Percentiles rank a stretch among this genome's conserved stretches.
Evolutionary conservation across 2,113 vertebrate genomes (phyloP).

Genomic region (Pteropus alecto): DNA sequence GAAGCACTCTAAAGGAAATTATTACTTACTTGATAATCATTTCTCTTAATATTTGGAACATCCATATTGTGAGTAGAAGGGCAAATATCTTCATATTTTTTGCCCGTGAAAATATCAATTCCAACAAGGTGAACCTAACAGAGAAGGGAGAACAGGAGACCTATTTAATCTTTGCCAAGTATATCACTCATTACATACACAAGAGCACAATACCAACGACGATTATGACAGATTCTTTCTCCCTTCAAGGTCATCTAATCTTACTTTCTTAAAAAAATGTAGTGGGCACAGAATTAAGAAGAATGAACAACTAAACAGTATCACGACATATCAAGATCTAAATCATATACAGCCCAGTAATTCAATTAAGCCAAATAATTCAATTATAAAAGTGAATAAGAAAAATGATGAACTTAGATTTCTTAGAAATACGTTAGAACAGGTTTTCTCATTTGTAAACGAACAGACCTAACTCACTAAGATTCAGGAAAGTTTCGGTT

Average conservation of each 20-base stretch:
- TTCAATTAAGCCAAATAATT: background rate
- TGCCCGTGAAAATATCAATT: slow-evolving; percentile 98
- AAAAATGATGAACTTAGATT: slow-evolving; percentile 1
- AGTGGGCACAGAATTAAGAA: background rate
- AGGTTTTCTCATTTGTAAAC: slow-evolving; percentile 31
- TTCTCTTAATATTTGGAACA: slow-evolving; percentile 97
- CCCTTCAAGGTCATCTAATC: slow-evolving; percentile 67
- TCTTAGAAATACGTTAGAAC: slow-evolving; percentile 2
- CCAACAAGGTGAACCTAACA: slow-evolving; percentile 96
- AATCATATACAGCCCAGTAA: background rate
- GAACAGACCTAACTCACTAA: background rate
- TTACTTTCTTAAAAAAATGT: slow-evolving; percentile 9
- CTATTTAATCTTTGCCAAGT: slow-evolving; percentile 53
- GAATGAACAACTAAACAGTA: background rate
- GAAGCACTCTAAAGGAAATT: background rate
- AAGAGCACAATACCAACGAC: slow-evolving; percentile 15
- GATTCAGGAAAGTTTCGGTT: slow-evolving; percentile 43
- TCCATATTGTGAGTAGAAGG: slow-evolving; percentile 99
- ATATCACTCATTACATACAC: slow-evolving; percentile 48
- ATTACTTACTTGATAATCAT: slow-evolving; percentile 94
- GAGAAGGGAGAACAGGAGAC: slow-evolving; percentile 22
- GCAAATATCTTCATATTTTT: slow-evolving; percentile 99
- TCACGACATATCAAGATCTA: background rate
- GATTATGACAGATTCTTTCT: slow-evolving; percentile 45
- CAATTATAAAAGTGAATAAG: background rate